phyloP scores from a whole-genome alignment of 2,797 vertebrate genomes.

The Microtus californicus region DNA sequence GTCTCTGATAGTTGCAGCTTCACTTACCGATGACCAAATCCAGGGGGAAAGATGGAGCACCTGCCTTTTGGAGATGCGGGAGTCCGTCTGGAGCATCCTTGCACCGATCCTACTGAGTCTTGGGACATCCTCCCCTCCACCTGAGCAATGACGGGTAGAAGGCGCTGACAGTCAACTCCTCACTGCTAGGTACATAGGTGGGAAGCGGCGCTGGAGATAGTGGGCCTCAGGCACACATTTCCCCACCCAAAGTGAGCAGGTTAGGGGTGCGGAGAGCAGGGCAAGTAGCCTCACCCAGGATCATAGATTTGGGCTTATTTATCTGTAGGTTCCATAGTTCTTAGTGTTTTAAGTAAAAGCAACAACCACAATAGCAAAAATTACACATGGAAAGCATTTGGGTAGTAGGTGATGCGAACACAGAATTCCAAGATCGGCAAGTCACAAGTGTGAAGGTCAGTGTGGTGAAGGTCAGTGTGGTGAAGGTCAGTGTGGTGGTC shows the following conservation, averaged over 20 bases:
- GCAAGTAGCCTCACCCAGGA: neutral
- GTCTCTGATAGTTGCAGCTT: slow-evolving; percentile 7
- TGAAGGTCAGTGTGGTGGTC: too few relatives aligned
- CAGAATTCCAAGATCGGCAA: slow-evolving; percentile 13
- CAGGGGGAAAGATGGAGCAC: slow-evolving; percentile 42
- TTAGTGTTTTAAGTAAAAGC: slow-evolving; percentile 4
- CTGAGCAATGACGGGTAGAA: neutral
- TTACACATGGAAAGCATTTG: neutral
- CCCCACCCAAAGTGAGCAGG: neutral
- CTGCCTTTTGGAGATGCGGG: slow-evolving; percentile 32
- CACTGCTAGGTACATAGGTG: neutral
- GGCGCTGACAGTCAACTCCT: neutral
- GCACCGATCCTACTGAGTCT: neutral
- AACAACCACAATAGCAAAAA: neutral
- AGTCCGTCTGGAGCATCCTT: neutral
- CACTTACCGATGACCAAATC: slow-evolving; percentile 39
- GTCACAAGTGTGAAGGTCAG: neutral
- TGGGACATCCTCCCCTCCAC: neutral
- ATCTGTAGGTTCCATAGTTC: neutral
- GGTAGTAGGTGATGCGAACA: neutral
- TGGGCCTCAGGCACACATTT: neutral
- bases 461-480: too few relatives aligned
- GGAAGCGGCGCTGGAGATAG: neutral
- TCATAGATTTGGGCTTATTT: neutral
- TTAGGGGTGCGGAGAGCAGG: neutral